Base-by-base conservation (phyloP, 2,888 invertebrate genomes). In the Heliconius ismenius region DNA sequence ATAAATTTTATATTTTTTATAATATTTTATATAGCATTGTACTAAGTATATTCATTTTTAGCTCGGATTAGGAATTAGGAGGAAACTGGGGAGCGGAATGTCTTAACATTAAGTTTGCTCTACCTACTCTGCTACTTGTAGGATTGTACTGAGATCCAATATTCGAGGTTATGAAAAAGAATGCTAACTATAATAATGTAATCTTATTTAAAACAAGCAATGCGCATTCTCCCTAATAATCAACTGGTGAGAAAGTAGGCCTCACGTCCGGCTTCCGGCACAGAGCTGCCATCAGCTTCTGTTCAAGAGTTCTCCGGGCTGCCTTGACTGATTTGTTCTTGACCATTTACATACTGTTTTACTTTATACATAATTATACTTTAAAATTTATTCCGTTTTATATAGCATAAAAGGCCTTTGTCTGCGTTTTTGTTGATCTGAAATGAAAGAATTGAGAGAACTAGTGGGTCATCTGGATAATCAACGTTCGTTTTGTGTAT, bases 201-300 rank as follows among this genome's bases (percentile, higher is more conserved):
- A 18, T 21, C n/a, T 67, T 24, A 36, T 67, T 10, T 67, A 39
- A 18, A 67, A 13, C 13, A 36, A 15, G 13, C 2, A 43, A 54
- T 69, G 21, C 21, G 49, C 28, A 54, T 28, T 28, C 49, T 69
- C 28, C 49, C 26, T 54, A 69, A 69, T 54, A 69, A 87, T 88
- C 89, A 91, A 83, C 81, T 84, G 86, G 85, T 86, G 85, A 87
- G 88, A 89, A 90, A 90, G 90, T 89, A 89, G 91, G 88, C 86
- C 86, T 84, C 86, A 85, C 81, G 79, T 83, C 82, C 83, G 81
- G 85, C 83, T 88, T 89, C 92, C 91, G 90, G 81, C 80, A 82
- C 82, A 83, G 74, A 73, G 83, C 86, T 84, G 88, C 85, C 90
- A 86, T 86, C 85, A 87, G 83, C 81, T 88, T 90, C 90, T 90